These are phyloP conservation scores for Trachymyrmex septentrionalis DNA, from an alignment of 1,140 invertebrate species.

Conservation along the genomic window DNA sequence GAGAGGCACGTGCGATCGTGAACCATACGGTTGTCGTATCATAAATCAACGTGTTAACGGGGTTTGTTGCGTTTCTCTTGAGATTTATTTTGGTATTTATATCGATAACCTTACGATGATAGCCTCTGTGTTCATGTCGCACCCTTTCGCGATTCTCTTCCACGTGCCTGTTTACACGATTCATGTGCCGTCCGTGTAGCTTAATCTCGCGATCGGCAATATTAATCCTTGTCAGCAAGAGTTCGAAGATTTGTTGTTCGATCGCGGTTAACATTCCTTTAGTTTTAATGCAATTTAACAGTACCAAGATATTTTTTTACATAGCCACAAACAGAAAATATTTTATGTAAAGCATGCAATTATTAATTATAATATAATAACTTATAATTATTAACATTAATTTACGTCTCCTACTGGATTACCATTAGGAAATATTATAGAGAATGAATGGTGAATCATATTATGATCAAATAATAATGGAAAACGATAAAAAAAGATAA, in stretches of 20 bases:
- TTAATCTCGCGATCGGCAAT: conserved; percentile 24
- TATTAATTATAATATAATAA: too few relatives aligned
- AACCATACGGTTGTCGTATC: background rate
- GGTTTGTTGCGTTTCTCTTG: conserved; percentile 34
- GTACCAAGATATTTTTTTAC: background rate
- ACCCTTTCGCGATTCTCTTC: conserved; percentile 8
- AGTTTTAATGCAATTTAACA: background rate
- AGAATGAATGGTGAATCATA: background rate
- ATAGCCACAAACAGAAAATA: background rate
- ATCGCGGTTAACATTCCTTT: conserved; percentile 7
- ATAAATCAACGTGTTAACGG: conserved; percentile 27
- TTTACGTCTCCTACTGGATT: background rate
- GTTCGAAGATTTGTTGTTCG: conserved; percentile 34
- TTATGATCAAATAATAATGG: too few relatives aligned
- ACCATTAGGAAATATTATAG: background rate
- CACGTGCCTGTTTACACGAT: conserved; percentile 20
- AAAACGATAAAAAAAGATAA: too few relatives aligned
- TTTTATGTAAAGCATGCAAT: background rate
- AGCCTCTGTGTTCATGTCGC: conserved; percentile 15
- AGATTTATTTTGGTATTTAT: conserved; percentile 57
- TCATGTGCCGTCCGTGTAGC: conserved; percentile 28
- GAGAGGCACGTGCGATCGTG: background rate
- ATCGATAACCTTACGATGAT: conserved; percentile 39
- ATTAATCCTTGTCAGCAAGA: conserved; percentile 30
- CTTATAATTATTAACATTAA: background rate